phyloP scores from a whole-genome alignment of 2,888 invertebrate genomes.

The Blera fallax region DNA sequence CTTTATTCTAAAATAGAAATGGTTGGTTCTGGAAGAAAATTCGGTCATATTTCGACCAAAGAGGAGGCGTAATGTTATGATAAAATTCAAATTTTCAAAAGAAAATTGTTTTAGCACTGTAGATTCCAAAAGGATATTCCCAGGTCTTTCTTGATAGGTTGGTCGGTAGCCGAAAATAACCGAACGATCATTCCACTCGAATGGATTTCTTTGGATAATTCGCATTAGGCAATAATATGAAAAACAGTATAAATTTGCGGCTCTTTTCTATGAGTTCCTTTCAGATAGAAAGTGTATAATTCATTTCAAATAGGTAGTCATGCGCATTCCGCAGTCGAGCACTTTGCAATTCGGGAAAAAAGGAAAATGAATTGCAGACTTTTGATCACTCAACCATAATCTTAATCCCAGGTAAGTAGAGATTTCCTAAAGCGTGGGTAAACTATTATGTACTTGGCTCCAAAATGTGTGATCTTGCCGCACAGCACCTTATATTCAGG shows the following conservation, averaged over 20 bases:
- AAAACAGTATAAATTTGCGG: too few relatives aligned
- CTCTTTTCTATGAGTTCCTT: too few relatives aligned
- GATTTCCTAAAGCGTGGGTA: neutral
- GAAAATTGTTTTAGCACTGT: too few relatives aligned
- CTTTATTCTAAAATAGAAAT: too few relatives aligned
- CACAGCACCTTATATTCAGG: neutral
- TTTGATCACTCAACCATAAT: constrained; percentile 1
- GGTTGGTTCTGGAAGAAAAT: too few relatives aligned
- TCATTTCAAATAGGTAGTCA: neutral
- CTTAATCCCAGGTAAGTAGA: neutral
- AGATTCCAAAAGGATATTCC: too few relatives aligned
- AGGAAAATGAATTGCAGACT: neutral
- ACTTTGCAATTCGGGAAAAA: neutral
- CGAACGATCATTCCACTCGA: neutral
- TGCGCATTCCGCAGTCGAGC: neutral
- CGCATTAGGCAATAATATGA: neutral
- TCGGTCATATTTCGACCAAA: too few relatives aligned
- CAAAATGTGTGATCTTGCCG: neutral
- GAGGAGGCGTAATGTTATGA: too few relatives aligned
- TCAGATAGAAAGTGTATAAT: too few relatives aligned
- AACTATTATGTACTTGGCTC: neutral
- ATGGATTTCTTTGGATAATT: neutral
- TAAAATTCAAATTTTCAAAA: too few relatives aligned
- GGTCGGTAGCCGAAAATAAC: neutral
- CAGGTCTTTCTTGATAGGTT: too few relatives aligned